Evolutionary conservation across 1,140 invertebrate species (phyloP), one percentile per base, ranked within the genome.

Genomic region (Arctopsyche grandis): DNA sequence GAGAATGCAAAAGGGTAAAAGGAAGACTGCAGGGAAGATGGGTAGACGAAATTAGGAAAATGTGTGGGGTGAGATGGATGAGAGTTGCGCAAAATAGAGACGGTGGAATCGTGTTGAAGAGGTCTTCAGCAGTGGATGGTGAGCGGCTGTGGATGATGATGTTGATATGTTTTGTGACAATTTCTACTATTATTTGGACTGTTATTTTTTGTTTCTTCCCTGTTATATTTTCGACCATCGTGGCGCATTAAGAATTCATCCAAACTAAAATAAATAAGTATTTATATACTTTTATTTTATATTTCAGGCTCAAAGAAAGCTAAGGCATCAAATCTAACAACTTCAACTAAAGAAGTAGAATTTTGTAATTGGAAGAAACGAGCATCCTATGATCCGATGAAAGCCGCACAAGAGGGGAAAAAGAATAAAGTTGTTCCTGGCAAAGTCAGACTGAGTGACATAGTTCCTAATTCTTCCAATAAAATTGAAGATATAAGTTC

Each of bases 291-390:
- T 66, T 22, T 66, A 66, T 66, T 3, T 66, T 4, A 22, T 70
- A 38, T 80, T 84, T 85, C 82, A 89, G 88, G 86, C 56, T 85
- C 86, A 84, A 91, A 90, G 82, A 91, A 87, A 80, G 84, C 86
- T 0, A 86, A 84, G 22, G 9, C 71, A 85, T 86, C 38, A 80
- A 87, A 77, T 86, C 58, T 12, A 22, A 3, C 86, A 12, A 87
- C 85, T 16, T 85, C 85, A 0, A 81, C 87, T 3, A 89, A 88
- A 76, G 93, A 94, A 84, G 89, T 93, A 3, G 95, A 96, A 84
- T 93, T 95, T 86, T 92, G 94, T 82, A 95, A 95, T 84, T 96
- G 95, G 95, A 95, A 95, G 83, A 89, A 95, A 78, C 86, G 95
- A 43, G 94, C 95, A 83, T 94, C 92, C 80, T 96, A 96, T 85